Conservation (phyloP, 2,888 invertebrate genomes). For the Hofmannophila pseudospretella region DNA sequence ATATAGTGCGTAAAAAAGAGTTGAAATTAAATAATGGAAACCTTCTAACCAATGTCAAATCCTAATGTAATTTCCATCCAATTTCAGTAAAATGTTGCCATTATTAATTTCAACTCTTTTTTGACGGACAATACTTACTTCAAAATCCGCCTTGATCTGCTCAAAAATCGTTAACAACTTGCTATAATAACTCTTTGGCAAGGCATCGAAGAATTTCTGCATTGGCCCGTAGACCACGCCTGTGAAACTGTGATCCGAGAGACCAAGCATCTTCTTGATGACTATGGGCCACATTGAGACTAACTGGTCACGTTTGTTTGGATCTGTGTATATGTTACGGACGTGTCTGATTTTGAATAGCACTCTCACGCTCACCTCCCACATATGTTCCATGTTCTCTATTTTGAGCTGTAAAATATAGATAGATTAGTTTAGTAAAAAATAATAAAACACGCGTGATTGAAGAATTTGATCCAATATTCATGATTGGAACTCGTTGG, state of each 20-base stretch:
- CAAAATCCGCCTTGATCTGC: conserved; percentile 79
- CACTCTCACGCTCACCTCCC: conserved; percentile 79
- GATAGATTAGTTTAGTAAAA: conserved; percentile 7
- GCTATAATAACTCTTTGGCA: conserved; percentile 76
- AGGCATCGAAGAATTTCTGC: conserved; percentile 77
- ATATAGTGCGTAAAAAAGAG: too few species aligned
- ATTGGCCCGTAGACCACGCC: conserved; percentile 80
- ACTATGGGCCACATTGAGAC: conserved; percentile 81
- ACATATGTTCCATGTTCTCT: conserved; percentile 80
- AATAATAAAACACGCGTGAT: neutral
- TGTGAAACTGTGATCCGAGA: conserved; percentile 82
- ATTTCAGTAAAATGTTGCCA: too few species aligned
- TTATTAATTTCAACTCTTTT: too few species aligned
- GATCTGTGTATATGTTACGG: conserved; percentile 80
- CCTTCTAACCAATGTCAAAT: too few species aligned
- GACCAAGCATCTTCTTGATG: conserved; percentile 79
- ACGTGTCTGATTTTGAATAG: conserved; percentile 80
- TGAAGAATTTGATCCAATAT: neutral
- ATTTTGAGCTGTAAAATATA: conserved; percentile 72
- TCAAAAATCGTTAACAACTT: conserved; percentile 72
- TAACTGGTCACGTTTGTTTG: conserved; percentile 79
- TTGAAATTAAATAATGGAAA: too few species aligned
- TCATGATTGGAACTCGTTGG: too few species aligned
- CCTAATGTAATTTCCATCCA: too few species aligned
- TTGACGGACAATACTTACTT: too few species aligned